Conservation (phyloP, 2,113 vertebrate genomes). For the Psophia crepitans region DNA sequence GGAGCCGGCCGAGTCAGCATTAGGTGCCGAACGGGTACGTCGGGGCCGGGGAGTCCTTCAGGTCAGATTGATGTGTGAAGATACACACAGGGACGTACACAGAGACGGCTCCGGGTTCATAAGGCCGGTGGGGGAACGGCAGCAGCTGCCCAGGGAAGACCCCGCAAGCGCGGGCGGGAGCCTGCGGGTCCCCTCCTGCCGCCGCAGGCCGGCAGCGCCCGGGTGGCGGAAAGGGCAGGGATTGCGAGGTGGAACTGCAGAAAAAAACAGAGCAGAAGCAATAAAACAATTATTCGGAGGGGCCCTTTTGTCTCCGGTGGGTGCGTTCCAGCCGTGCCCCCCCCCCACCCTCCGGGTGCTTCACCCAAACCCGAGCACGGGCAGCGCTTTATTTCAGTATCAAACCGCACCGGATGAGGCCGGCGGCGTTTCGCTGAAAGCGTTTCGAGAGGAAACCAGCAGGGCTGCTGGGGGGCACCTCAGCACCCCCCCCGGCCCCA, state of each 20-base stretch:
- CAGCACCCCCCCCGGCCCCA: too few relatives aligned
- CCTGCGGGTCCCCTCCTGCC: neutral
- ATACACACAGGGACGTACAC: fast-evolving
- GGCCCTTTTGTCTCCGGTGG: neutral
- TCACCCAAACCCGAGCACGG: neutral
- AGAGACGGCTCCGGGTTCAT: neutral
- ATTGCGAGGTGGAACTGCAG: neutral
- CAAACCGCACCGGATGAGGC: neutral
- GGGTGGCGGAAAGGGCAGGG: fast-evolving
- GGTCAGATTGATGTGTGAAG: neutral
- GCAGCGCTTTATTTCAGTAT: fast-evolving
- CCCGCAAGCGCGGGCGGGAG: neutral
- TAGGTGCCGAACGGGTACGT: neutral
- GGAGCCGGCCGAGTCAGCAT: neutral
- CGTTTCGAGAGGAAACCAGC: too few relatives aligned
- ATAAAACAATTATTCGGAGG: neutral
- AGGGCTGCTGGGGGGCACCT: too few relatives aligned
- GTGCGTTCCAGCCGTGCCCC: neutral
- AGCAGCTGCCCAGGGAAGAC: neutral
- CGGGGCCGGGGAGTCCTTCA: fast-evolving
- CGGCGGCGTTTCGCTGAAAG: too few relatives aligned
- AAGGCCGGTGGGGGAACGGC: neutral
- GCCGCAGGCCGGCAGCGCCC: fast-evolving
- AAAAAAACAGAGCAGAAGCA: too few relatives aligned
- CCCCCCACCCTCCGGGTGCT: too few relatives aligned